Base-by-base conservation (phyloP, 2,888 invertebrate genomes). In the Polydesmus complanatus region DNA sequence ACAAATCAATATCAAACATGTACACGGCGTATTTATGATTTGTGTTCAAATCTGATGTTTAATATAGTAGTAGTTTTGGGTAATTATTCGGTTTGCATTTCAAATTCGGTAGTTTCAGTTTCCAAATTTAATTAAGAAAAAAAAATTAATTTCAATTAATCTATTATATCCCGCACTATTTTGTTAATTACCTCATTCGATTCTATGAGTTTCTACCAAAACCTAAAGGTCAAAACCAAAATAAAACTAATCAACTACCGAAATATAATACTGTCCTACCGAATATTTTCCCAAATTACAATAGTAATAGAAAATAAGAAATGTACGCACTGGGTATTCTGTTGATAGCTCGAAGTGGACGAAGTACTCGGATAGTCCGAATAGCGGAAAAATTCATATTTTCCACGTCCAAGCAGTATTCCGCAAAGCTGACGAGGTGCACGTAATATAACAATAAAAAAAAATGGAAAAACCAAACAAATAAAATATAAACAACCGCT, bases 321-420 rank as follows among this genome's bases (percentile, higher is more conserved):
- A 8, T n/a, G n/a, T 69, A 85, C 92, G 90, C 80, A 92, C 97
- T 98, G 73, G 98, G 98, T 82, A 98, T 98, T 75, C 98, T 85
- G 81, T 98, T 99, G 77, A 98, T 99, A 66, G 98, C 98, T 68
- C 98, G 79, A 67, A 99, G 79, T 55, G 98, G 98, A 72, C 98
- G 80, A 65, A 99, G 80, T 65, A 98, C 98, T 73, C 98, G 83
- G 72, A 98, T 95, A 65, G 98, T 98, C 71, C 98, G 81, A 73
- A 98, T 97, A 62, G 98, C 95, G 64, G 97, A 94, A 73, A 98
- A 80, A 78, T 97, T 98, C 77, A 98, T 87, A 77, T 95, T 96
- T 75, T 96, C 94, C 73, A 95, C 88, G 74, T 94, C 88, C 72
- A 96, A 78, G 72, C 89, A 85, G 74, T 93, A 93, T 77, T 93